Percentiles rank a stretch among this genome's conserved stretches.
Conservation (phyloP, 2,797 vertebrate genomes). For the Pseudochirops corinnae region DNA sequence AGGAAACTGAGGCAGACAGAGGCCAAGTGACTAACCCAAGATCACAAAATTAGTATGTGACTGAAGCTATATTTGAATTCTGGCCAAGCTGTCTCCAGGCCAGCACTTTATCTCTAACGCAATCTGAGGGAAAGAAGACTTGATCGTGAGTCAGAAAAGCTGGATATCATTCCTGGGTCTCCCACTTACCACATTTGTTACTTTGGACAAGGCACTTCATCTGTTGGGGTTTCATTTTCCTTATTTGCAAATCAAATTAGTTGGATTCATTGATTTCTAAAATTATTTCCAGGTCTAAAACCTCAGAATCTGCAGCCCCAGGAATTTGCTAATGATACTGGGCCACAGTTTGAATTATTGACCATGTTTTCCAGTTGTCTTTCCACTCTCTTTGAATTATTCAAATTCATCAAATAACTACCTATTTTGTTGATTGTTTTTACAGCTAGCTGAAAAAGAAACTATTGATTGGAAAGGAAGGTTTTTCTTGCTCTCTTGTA, state of each 20-base stretch:
- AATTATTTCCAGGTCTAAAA: not conserved
- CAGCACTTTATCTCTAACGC: not conserved
- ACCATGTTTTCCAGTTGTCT: no score
- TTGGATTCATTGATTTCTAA: not conserved
- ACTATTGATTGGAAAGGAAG: not conserved
- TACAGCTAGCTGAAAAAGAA: not conserved
- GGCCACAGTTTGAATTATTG: no score
- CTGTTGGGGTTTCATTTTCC: not conserved
- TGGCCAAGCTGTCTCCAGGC: not conserved
- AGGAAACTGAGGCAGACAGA: not conserved
- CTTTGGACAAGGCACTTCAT: not conserved
- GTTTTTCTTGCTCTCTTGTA: not conserved
- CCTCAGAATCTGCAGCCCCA: not conserved
- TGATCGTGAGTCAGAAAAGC: not conserved
- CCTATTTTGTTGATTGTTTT: not conserved
- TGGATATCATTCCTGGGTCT: not conserved
- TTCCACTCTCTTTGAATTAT: no score
- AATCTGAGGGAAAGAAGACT: not conserved
- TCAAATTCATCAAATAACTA: no score
- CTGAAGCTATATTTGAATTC: not conserved
- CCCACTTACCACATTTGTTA: not conserved
- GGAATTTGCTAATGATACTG: not conserved
- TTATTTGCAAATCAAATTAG: not conserved
- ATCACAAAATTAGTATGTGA: not conserved
- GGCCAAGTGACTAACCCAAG: not conserved